Conservation (phyloP, 1,140 invertebrate species). For the Manduca sexta region DNA sequence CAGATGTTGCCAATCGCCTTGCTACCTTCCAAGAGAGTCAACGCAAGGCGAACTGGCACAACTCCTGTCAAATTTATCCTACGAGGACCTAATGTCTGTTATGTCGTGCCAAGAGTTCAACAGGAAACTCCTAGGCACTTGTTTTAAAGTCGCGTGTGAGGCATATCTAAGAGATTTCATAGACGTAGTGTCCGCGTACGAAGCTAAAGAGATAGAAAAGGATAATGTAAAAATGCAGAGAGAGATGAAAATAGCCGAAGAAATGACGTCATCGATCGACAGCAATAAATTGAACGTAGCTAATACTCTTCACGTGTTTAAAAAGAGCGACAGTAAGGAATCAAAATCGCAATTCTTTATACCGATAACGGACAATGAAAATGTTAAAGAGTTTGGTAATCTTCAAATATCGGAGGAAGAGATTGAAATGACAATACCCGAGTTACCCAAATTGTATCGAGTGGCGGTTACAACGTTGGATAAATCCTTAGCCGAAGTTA, state of each 20-base stretch:
- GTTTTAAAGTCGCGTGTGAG: slow-evolving; percentile 49
- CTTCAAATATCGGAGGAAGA: slow-evolving; percentile 55
- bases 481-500: slow-evolving; percentile 53
- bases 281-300: slow-evolving; percentile 63
- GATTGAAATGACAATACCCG: slow-evolving; percentile 48
- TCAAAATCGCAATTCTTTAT: slow-evolving; percentile 70
- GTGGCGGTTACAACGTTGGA: slow-evolving; percentile 42
- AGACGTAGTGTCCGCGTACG: slow-evolving; percentile 39
- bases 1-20: slow-evolving; percentile 51
- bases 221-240: slow-evolving; percentile 39
- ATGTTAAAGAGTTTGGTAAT: slow-evolving; percentile 51
- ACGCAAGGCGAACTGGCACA: slow-evolving; percentile 46
- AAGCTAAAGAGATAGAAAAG: slow-evolving; percentile 49
- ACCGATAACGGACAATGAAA: slow-evolving; percentile 52
- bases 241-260: slow-evolving; percentile 42
- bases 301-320: slow-evolving; percentile 59
- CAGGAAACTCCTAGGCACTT: slow-evolving; percentile 43
- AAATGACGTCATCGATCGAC: slow-evolving; percentile 52
- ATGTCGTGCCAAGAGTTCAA: slow-evolving; percentile 59
- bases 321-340: slow-evolving; percentile 58
- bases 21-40: slow-evolving; percentile 29
- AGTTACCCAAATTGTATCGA: slow-evolving; percentile 53
- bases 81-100: slow-evolving; percentile 42
- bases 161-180: slow-evolving; percentile 50
- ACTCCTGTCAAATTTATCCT: slow-evolving; percentile 39